Percentiles rank a stretch among this genome's conserved stretches.
Conservation (phyloP, 2,797 vertebrate species). For the Tangara arthus region DNA sequence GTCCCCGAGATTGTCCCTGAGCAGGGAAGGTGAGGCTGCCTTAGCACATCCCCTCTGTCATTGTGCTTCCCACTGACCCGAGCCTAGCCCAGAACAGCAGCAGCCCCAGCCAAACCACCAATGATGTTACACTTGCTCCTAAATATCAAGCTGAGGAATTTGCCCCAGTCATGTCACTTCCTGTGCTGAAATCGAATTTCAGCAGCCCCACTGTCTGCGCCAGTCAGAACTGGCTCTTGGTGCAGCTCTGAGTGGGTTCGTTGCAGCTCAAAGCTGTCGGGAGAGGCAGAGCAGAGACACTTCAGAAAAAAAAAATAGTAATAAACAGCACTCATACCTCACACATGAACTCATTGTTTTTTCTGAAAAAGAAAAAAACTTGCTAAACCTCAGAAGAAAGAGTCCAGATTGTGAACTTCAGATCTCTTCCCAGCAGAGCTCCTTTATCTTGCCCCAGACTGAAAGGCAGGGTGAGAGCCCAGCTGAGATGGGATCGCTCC, state of each 20-base stretch:
- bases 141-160: constrained; percentile 46
- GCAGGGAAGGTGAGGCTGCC: neutral
- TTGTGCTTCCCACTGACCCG: neutral
- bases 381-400: neutral
- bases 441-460: neutral
- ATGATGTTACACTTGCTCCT: neutral
- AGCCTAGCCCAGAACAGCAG: neutral
- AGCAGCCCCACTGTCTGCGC: neutral
- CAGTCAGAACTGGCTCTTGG: neutral
- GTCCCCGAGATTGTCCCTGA: neutral
- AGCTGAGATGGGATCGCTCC: neutral
- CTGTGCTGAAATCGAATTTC: neutral
- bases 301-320: neutral
- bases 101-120: constrained; percentile 27
- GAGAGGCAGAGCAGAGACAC: neutral
- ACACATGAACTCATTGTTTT: neutral
- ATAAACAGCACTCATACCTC: neutral
- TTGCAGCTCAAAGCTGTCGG: neutral
- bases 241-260: neutral
- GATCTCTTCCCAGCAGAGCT: neutral
- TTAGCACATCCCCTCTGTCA: neutral
- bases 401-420: neutral
- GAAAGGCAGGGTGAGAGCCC: neutral
- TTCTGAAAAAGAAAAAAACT: neutral
- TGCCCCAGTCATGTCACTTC: constrained; percentile 22